Percentiles rank a stretch among this genome's conserved stretches.
Conservation (phyloP, 2,888 invertebrate genomes). For the Cerastis rubricosa region DNA sequence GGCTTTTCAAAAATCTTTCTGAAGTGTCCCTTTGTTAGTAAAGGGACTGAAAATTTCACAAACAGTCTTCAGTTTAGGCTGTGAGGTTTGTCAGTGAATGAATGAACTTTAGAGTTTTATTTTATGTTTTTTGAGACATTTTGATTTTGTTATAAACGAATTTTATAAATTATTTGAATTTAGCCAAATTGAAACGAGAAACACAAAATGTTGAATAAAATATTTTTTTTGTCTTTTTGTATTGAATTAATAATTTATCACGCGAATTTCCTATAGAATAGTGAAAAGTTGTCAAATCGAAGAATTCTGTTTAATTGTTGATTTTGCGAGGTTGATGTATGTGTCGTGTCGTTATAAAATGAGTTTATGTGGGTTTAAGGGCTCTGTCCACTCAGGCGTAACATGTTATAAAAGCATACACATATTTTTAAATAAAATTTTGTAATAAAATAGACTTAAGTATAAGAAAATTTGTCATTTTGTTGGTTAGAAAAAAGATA, state of each 20-base stretch:
- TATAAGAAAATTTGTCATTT: not conserved
- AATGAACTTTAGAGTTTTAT: not conserved
- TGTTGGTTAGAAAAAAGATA: not conserved
- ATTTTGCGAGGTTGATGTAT: constrained; percentile 55
- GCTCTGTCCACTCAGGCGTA: constrained; percentile 31
- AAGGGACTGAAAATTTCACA: not conserved
- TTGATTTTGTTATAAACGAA: not conserved
- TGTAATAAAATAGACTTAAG: not conserved
- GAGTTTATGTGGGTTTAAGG: constrained; percentile 34
- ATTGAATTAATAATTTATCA: not conserved
- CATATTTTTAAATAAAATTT: constrained; percentile 26
- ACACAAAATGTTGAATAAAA: not conserved
- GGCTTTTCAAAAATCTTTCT: not conserved
- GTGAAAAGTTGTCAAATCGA: constrained; percentile 53
- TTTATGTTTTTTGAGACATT: not conserved
- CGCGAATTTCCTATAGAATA: not conserved
- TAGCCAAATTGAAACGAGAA: not conserved
- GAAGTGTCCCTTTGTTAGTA: not conserved
- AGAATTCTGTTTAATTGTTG: constrained; percentile 55
- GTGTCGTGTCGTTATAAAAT: constrained; percentile 59
- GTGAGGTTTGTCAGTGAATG: not conserved
- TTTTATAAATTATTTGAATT: not conserved
- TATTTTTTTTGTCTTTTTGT: not conserved
- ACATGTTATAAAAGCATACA: constrained; percentile 39
- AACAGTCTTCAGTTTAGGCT: not conserved